phyloP scores from a whole-genome alignment of 2,888 invertebrate species.

The Geotrupes spiniger region DNA sequence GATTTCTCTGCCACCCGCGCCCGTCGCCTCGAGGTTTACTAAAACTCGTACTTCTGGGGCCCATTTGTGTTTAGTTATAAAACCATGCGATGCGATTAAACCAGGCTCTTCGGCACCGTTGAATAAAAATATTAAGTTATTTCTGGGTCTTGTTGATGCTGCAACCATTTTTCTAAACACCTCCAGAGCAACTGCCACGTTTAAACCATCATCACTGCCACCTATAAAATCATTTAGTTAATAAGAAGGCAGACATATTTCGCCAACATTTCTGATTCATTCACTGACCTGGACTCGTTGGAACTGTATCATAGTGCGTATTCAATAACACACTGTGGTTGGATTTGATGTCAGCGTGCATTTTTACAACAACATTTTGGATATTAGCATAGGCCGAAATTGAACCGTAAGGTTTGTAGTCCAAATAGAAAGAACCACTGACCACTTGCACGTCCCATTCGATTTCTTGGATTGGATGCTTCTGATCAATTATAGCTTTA shows the following conservation, averaged over 20 bases:
- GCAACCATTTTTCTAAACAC: conserved; percentile 57
- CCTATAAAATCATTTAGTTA: conserved; percentile 55
- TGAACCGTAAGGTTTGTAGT: conserved; percentile 71
- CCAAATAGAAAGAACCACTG: conserved; percentile 71
- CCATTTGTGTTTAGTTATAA: conserved; percentile 69
- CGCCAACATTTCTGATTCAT: not conserved
- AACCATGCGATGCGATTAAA: conserved; percentile 61
- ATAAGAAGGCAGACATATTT: not conserved
- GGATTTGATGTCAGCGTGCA: conserved; percentile 56
- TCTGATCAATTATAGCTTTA: conserved; percentile 52
- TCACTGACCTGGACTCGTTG: conserved; percentile 78
- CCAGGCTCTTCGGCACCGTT: conserved; percentile 74
- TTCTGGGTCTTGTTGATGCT: conserved; percentile 48
- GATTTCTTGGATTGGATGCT: conserved; percentile 56
- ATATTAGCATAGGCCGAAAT: conserved; percentile 80
- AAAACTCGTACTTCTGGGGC: conserved; percentile 73
- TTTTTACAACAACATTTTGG: conserved; percentile 74
- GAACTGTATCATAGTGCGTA: conserved; percentile 88
- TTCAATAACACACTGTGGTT: conserved; percentile 69
- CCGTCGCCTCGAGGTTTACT: conserved; percentile 89
- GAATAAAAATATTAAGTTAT: conserved; percentile 67
- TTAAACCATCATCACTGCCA: conserved; percentile 85
- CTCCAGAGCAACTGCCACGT: conserved; percentile 69
- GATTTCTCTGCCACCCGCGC: conserved; percentile 86
- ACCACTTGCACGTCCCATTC: conserved; percentile 65